Conservation (phyloP, 2,797 vertebrate species). For the Lepus townsendii region DNA sequence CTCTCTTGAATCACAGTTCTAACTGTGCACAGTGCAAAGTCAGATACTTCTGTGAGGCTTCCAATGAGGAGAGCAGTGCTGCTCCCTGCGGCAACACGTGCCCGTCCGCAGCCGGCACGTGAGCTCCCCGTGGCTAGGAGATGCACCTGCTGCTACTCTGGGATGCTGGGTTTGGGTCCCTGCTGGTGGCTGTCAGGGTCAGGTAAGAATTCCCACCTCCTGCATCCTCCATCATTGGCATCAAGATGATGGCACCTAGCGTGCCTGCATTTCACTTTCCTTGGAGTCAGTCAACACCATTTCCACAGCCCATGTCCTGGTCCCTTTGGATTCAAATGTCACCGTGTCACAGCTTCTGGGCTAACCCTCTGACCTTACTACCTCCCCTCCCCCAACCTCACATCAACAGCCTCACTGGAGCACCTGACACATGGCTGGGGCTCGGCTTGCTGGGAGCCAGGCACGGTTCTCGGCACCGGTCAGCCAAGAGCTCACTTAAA, state of each 20-base stretch:
- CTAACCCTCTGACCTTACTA: too few relatives aligned
- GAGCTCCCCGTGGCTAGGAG: background rate
- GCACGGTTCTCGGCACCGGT: background rate
- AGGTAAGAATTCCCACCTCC: background rate
- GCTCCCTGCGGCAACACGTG: background rate
- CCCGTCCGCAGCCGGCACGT: too few relatives aligned
- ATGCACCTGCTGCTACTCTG: background rate
- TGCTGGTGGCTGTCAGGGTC: background rate
- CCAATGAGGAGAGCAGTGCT: too few relatives aligned
- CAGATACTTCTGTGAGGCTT: background rate
- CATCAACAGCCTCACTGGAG: accelerated
- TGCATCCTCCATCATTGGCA: background rate
- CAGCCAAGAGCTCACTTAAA: background rate
- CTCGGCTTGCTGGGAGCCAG: background rate
- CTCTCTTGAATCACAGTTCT: background rate
- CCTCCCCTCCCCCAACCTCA: background rate
- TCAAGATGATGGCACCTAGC: accelerated
- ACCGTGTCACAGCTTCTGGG: too few relatives aligned
- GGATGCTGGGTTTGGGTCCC: background rate
- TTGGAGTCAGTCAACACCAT: background rate
- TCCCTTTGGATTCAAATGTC: too few relatives aligned
- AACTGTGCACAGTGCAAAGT: background rate
- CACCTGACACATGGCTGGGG: background rate
- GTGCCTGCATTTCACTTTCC: background rate
- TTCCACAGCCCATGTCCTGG: background rate